Percentiles rank a stretch among this genome's conserved stretches.
Conservation (phyloP, 2,797 vertebrate species). For the Gymnoscopelus microlampas region DNA sequence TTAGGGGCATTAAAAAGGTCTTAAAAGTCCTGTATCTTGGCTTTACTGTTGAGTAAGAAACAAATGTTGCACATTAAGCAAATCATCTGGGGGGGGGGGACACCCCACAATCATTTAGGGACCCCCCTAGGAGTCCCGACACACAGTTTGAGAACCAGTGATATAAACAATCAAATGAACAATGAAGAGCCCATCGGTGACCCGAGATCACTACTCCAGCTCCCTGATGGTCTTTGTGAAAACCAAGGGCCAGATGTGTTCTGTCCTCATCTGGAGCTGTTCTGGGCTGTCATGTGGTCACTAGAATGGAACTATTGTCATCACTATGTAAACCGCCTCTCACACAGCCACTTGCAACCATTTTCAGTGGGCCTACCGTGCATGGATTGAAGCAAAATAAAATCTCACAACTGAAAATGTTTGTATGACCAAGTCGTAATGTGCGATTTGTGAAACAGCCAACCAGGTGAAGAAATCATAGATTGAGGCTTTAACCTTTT, state of each 20-base stretch:
- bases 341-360: constrained; percentile 22
- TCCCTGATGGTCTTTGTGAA: constrained; percentile 10
- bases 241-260: constrained; percentile 32
- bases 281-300: constrained; percentile 54
- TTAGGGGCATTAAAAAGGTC: too few relatives aligned
- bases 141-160: neutral
- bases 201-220: constrained; percentile 9
- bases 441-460: too few relatives aligned
- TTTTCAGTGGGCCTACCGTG: constrained; percentile 13
- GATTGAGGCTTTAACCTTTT: too few relatives aligned
- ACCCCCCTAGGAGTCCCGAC: constrained; percentile 31
- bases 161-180: constrained; percentile 11
- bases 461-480: too few relatives aligned
- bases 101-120: too few relatives aligned
- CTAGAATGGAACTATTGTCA: constrained; percentile 60
- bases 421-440: too few relatives aligned
- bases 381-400: too few relatives aligned
- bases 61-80: too few relatives aligned
- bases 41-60: too few relatives aligned
- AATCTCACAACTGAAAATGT: too few relatives aligned
- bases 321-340: constrained; percentile 24
- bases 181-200: constrained; percentile 1
- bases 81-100: too few relatives aligned
- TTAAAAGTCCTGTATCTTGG: too few relatives aligned
- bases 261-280: constrained; percentile 65